Percentiles rank a stretch among this genome's conserved stretches.
phyloP scores from a whole-genome alignment of 2,888 invertebrate species.

The Nymphalis urticae region DNA sequence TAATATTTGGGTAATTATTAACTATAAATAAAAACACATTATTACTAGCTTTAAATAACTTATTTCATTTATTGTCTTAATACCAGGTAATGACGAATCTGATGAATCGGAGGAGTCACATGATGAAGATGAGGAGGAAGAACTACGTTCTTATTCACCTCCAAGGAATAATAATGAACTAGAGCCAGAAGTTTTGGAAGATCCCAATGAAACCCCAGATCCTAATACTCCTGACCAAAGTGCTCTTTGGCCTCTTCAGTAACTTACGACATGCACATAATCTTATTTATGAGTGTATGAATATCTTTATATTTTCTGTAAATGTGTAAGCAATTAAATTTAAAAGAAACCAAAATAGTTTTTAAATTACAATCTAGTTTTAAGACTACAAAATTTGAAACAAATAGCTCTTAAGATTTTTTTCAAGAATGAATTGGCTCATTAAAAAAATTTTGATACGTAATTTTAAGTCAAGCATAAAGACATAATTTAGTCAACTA shows the following conservation, averaged over 20 bases:
- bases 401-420: no score
- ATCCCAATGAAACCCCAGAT: slow-evolving; percentile 64
- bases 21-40: not conserved
- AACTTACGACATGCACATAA: not conserved
- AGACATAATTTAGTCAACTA: not conserved
- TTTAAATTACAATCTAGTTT: no score
- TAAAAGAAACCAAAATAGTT: not conserved
- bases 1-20: no score
- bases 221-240: slow-evolving; percentile 65
- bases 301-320: slow-evolving; percentile 14
- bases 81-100: slow-evolving; percentile 77
- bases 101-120: slow-evolving; percentile 82
- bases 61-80: not conserved
- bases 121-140: slow-evolving; percentile 82
- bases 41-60: not conserved
- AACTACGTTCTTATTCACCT: slow-evolving; percentile 71
- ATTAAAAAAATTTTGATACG: not conserved
- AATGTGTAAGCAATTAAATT: slow-evolving; percentile 7
- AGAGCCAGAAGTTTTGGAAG: slow-evolving; percentile 69
- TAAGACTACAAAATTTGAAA: no score
- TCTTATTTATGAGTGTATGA: not conserved
- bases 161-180: slow-evolving; percentile 69
- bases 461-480: not conserved
- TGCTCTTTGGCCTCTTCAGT: slow-evolving; percentile 55
- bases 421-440: not conserved